Conservation (phyloP, 2,113 vertebrate genomes). For the Saccopteryx bilineata region DNA sequence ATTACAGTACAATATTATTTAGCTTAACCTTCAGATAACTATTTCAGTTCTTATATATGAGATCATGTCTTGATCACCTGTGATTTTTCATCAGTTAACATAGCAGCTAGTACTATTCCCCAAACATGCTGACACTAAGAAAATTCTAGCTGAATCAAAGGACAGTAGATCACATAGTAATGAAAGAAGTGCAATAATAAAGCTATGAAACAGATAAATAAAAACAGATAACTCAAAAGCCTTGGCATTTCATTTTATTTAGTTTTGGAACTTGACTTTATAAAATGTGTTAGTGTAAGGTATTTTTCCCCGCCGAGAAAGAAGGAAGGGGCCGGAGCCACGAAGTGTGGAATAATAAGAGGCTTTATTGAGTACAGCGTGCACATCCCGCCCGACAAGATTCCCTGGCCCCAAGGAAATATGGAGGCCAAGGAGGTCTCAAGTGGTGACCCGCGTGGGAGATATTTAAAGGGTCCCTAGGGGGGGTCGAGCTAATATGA, state of each 20-base stretch:
- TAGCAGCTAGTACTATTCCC: background rate
- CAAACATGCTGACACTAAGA: background rate
- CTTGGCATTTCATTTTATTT: slow-evolving; percentile 64
- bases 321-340: too few species aligned
- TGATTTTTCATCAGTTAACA: background rate
- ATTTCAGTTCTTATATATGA: background rate
- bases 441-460: too few species aligned
- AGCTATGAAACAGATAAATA: slow-evolving; percentile 55
- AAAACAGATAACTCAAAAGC: slow-evolving; percentile 52
- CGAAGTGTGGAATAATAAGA: too few species aligned
- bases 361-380: too few species aligned
- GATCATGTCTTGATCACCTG: background rate
- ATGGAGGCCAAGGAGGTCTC: too few species aligned
- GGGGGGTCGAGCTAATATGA: too few species aligned
- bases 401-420: too few species aligned
- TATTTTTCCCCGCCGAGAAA: too few species aligned
- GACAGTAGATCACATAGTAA: slow-evolving; percentile 20
- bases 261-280: slow-evolving; percentile 40
- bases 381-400: too few species aligned
- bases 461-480: too few species aligned
- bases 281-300: background rate
- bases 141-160: slow-evolving; percentile 13
- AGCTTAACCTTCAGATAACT: background rate
- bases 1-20: background rate
- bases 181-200: slow-evolving; percentile 40